Conservation (phyloP, 2,888 invertebrate genomes). For the Romanomermis culicivorax region DNA sequence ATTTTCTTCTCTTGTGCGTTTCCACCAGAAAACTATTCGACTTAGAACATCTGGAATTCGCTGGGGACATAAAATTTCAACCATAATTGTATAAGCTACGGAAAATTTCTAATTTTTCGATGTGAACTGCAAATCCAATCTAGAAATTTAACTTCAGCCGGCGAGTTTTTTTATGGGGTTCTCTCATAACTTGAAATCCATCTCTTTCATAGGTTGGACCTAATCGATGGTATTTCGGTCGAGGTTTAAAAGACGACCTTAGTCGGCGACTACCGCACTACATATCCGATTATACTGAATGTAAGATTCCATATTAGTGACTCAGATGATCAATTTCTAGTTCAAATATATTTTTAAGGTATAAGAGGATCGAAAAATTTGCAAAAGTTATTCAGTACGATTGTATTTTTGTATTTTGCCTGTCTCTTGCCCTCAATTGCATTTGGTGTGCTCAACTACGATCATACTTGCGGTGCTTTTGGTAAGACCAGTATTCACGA, state of each 20-base stretch:
- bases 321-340: background rate
- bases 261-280: slow-evolving; percentile 35
- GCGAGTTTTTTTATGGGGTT: no score
- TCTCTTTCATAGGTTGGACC: slow-evolving; percentile 25
- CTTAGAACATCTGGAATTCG: no score
- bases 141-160: background rate
- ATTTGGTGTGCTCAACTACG: slow-evolving; percentile 39
- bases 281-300: slow-evolving; percentile 38
- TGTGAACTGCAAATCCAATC: no score
- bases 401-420: slow-evolving; percentile 40
- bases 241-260: slow-evolving; percentile 35
- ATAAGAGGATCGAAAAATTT: slow-evolving; percentile 29
- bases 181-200: no score
- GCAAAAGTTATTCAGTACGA: slow-evolving; percentile 38
- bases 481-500: no score
- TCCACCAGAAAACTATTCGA: no score
- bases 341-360: slow-evolving; percentile 18
- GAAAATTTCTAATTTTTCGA: no score
- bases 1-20: no score
- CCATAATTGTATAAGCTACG: no score
- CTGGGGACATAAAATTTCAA: no score
- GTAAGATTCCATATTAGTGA: slow-evolving; percentile 23
- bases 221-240: slow-evolving; percentile 28
- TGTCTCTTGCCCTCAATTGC: slow-evolving; percentile 40
- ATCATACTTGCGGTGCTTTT: slow-evolving; percentile 37